Base-by-base conservation (phyloP, 2,797 vertebrate genomes). In the Lithobates sylvaticus region DNA sequence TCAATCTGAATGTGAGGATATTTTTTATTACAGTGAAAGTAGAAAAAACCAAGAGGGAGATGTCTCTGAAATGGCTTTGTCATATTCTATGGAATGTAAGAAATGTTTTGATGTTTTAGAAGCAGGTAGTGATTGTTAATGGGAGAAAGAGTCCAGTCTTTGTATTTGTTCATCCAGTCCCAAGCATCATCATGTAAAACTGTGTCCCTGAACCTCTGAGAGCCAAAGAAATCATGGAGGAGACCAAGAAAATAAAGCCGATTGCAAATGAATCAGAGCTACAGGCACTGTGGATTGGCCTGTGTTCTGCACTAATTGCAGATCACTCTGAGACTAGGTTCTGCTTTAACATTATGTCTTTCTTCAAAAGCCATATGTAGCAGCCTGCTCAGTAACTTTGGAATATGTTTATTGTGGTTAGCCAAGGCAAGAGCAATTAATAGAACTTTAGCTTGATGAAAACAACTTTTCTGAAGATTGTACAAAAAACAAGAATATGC, bases 151-250 rank as follows among this genome's bases (percentile, higher is more conserved):
- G 80, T 87, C 80, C 85, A 73, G 73, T 78, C 80, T 87, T 83
- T 87, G 85, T 83, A 75, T 78, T 83, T 87, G 85, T 54, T 83
- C 75, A 71, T 87, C 75, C 80, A 78, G 80, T 72, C 80, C 74
- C n/a, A 18, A 65, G 67, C 61, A 83, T 87, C 83, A 83, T 87
- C 75, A 87, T 87, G 85, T 87, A 87, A 87, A 87, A 83, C 75
- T 27, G 68, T 78, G 69, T 34, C 80, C 27, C 75, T 42, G n/a
- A 78, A 87, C 75, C 80, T 70, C 54, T 15, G 58, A 85, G 58
- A 85, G 75, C 44, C 32, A 68, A 21, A 65, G 27, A 39, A 83
- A 83, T 83, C 80, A 68, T 83, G 42, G 75, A 83, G 44, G 42
- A 78, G 80, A 65, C 70, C 68, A 74, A 78, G 75, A 72, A 83